Evolutionary conservation across 1,140 invertebrate species (phyloP).

Genomic region (Pogonus chalceus): DNA sequence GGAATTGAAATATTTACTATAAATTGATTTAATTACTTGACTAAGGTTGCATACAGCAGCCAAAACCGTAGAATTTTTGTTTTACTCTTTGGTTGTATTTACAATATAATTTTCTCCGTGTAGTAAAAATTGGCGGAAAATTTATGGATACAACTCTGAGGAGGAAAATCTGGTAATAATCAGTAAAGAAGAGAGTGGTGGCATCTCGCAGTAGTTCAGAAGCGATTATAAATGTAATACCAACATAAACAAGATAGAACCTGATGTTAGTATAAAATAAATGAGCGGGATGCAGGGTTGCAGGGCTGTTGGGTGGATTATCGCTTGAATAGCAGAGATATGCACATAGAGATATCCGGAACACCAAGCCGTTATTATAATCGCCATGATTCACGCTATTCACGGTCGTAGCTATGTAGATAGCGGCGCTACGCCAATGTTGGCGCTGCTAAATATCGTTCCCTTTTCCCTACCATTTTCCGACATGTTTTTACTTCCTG

Average conservation of each 20-base stretch:
- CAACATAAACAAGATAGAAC: slow-evolving; percentile 30
- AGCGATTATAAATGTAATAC: slow-evolving; percentile 27
- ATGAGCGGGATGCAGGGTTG: no score
- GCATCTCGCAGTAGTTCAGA: slow-evolving; percentile 14
- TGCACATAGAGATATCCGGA: slow-evolving; percentile 13
- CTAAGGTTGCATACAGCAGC: not conserved
- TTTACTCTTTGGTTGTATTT: not conserved
- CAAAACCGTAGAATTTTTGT: not conserved
- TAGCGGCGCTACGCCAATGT: no score
- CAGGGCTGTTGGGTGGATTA: no score
- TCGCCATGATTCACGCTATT: slow-evolving; percentile 29
- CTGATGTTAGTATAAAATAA: no score
- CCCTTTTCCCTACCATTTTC: no score
- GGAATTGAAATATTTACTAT: no score
- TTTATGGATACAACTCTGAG: not conserved
- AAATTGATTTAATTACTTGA: no score
- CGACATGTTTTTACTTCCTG: no score
- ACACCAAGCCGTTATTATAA: slow-evolving; percentile 30
- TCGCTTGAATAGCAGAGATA: slow-evolving; percentile 26
- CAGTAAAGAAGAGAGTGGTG: slow-evolving; percentile 1
- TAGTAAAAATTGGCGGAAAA: slow-evolving; percentile 1
- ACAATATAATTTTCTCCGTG: not conserved
- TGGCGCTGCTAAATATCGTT: no score
- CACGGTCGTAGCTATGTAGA: slow-evolving; percentile 14
- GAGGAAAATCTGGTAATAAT: not conserved